Base-by-base conservation (phyloP, 2,797 vertebrate genomes). In the Enteromius anoplus region DNA sequence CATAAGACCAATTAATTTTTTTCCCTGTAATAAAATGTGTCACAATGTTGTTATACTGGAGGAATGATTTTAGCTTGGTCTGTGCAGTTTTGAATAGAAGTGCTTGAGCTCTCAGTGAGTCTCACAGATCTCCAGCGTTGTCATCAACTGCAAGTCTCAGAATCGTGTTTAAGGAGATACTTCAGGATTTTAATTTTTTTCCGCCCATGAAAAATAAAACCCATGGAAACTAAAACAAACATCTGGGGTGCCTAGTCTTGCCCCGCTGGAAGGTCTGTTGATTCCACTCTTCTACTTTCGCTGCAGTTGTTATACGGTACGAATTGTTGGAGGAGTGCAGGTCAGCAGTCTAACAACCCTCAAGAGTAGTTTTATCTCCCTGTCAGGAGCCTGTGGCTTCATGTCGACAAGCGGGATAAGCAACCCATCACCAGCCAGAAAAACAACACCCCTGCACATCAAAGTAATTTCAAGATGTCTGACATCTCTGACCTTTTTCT, bases 331-430 rank as follows among this genome's bases (percentile, higher is more conserved):
- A n/a, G 40, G 37, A 49, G 72, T 82, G 60, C 34, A 58, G 62
- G 72, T 75, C 70, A 53, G 64, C 77, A 80, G 76, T 64, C 51
- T 37, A 83, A 83, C 78, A 66, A 58, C 64, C 21, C 62, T 80
- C 71, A 68, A 82, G 32, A 83, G 76, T 49, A 73, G 77, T 62
- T 80, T 83, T 76, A 82, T 76, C 81, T 68, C 49, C 62, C 45
- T 55, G 64, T 80, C 49, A 79, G 76, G 66, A 80, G 77, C 75
- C 75, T 51, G 60, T 78, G 49, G 76, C 81, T 80, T 80, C 65
- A 75, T 71, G 71, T 86, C 65, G 40, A 70, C 77, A 83, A 64
- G 76, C 64, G 29, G 76, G 53, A 69, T 72, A 66, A 79, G 71
- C 81, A 86, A 69, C 77, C 34, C 19, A 60, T 83, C 37, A 70